Evolutionary conservation across 37 sponge, comb jelly and placozoan species (phyloP), one percentile per base, ranked within the genome.

Genomic region (Mnemiopsis leidyi): DNA sequence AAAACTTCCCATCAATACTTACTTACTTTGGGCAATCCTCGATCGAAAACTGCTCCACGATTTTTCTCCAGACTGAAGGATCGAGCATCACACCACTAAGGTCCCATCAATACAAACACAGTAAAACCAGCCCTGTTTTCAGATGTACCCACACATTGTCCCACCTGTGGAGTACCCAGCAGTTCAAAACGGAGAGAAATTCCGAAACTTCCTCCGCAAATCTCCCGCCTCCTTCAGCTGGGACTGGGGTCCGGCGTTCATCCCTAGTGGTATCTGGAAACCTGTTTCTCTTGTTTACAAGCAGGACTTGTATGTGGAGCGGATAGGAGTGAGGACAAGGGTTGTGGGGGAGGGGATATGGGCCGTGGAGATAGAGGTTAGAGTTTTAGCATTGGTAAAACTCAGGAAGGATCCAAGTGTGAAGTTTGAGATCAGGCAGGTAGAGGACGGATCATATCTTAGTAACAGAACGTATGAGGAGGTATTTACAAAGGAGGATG

Each of bases 221-320:
- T 85, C 48, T 21, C 48, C 90, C 0, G 33, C 39, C 25, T 85
- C 39, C 23, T 98, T 98, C 95, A 97, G 99, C n/a, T 98, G 99
- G 99, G 99, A 98, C 83, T 98, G 99, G 99, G 99, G 99, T 20
- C 97, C 97, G 71, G 97, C 96, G 0, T 97, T 97, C 92, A 95
- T 95, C 3, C 97, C 99, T 2, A 76, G 79, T 79, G 99, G 98
- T 31, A 95, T 98, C 32, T 97, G 96, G 96, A 79, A 93, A 32
- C 69, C 69, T 1, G 69, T 92, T 69, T 29, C 9, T 30, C 73
- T 71, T 30, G 73, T 71, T 3, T 23, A 71, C 25, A 18, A 18
- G 2, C 25, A 71, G 73, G 73, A 71, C 7, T 7, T 71, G 21
- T 71, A n/a, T 30, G 3, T 71, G 73, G 23, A 25, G 2, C 29